Percentiles rank a stretch among this genome's conserved stretches.
Evolutionary conservation across 2,888 invertebrate genomes (phyloP).

Genomic region (Scaptomyza flava): DNA sequence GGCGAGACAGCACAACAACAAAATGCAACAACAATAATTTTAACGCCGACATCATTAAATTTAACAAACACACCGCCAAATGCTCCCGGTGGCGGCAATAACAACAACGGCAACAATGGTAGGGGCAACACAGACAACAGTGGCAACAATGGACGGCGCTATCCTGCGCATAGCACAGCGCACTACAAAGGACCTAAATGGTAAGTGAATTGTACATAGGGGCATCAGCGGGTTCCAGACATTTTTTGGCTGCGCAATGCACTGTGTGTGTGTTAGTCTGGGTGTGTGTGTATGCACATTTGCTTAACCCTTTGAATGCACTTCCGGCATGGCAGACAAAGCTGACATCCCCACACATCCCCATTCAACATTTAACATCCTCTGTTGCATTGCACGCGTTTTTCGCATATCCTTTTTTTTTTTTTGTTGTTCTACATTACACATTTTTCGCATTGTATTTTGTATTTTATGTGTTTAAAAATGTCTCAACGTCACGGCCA

Average conservation of each 20-base stretch:
- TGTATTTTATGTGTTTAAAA: constrained; percentile 48
- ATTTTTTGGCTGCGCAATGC: constrained; percentile 15
- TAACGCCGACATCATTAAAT: constrained; percentile 82
- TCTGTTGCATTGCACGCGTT: constrained; percentile 70
- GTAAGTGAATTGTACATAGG: constrained; percentile 77
- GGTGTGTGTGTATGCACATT: constrained; percentile 50
- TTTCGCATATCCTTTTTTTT: constrained; percentile 64
- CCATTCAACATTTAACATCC: constrained; percentile 1
- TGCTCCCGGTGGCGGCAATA: constrained; percentile 36
- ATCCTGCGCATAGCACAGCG: constrained; percentile 48
- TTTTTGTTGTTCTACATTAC: constrained; percentile 39
- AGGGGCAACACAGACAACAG: constrained; percentile 37
- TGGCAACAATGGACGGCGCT: constrained; percentile 45
- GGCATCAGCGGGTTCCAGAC: constrained; percentile 24
- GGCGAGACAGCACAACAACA: constrained; percentile 61
- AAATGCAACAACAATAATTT: constrained; percentile 81
- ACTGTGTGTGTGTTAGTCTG: constrained; percentile 12
- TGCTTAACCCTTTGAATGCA: constrained; percentile 78
- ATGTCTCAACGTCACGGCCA: constrained; percentile 4
- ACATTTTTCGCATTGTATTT: constrained; percentile 33
- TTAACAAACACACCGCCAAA: constrained; percentile 70
- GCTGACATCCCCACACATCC: constrained; percentile 48
- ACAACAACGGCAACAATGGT: constrained; percentile 18
- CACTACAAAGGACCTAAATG: constrained; percentile 82
- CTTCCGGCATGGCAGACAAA: constrained; percentile 64